Base-by-base conservation (phyloP, 2,113 vertebrate species). In the Perognathus longimembris region DNA sequence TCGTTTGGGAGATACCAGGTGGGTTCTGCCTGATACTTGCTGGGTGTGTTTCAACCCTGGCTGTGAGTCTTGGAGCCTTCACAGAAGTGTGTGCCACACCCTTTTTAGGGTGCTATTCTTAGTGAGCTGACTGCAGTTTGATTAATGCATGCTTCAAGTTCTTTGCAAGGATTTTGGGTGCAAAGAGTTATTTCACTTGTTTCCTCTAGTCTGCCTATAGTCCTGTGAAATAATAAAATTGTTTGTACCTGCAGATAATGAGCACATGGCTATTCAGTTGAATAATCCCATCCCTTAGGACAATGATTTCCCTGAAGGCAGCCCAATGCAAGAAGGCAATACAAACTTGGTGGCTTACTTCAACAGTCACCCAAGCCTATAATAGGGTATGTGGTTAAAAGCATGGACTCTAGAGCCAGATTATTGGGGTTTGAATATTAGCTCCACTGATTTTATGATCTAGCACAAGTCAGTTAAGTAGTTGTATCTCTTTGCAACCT, bases 131-230 rank as follows among this genome's bases (percentile, higher is more conserved):
- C 34, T 3, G 6, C 7, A 80, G 6, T 7, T 85, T 75, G 28
- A 24, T 77, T 73, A 84, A 74, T 18, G 24, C 10, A 24, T 50
- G 34, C 20, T 59, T 81, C 9, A 24, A 64, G 34, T 80, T 91
- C 32, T 36, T 74, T 59, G 50, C 22, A 64, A 21, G 78, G 14
- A 74, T 28, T 86, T 90, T 64, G 64, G 34, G 4, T 57, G 73
- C 75, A 94, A 70, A 67, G 20, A 91, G 24, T 63, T 71, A n/a
- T 59, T 88, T 88, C 5, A 80, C 7, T 78, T 91, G 7, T 18
- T 89, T 82, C 85, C 59, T 77, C 88, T 14, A 66, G 12, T 90
- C 85, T 61, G 64, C 24, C 21, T 61, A 38, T 66, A 64, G 5
- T 11, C 69, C 34, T 32, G 22, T 36, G 42, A 87, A 63, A n/a